Conservation (phyloP, 1,140 invertebrate genomes). For the Dreissena polymorpha region DNA sequence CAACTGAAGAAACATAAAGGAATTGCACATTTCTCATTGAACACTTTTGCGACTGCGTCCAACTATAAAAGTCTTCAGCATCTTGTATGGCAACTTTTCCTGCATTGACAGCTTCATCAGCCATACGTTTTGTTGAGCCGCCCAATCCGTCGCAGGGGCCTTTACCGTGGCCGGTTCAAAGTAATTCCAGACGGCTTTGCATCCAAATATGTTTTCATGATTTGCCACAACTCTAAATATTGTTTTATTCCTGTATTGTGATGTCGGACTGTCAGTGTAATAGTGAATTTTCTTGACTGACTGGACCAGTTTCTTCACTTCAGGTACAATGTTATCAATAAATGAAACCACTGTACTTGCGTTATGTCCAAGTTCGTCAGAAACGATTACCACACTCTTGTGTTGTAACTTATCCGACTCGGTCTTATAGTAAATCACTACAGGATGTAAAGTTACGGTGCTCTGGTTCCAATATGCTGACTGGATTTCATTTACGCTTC, state of each 20-base stretch:
- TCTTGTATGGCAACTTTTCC: constrained; percentile 43
- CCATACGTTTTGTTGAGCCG: no score
- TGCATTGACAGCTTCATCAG: no score
- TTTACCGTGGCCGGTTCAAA: constrained; percentile 50
- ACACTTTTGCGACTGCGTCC: constrained; percentile 36
- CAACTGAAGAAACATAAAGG: constrained; percentile 18
- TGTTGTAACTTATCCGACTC: constrained; percentile 2
- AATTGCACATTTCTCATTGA: constrained; percentile 30
- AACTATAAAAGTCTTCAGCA: constrained; percentile 10
- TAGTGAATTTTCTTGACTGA: constrained; percentile 38
- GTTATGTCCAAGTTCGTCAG: constrained; percentile 52
- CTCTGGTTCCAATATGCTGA: constrained; percentile 58
- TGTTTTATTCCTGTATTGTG: constrained; percentile 49
- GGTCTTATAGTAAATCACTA: constrained; percentile 45
- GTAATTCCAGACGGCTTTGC: constrained; percentile 46
- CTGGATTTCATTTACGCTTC: constrained; percentile 57
- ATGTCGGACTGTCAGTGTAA: constrained; percentile 49
- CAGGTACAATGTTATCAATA: constrained; percentile 26
- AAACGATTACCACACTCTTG: constrained; percentile 53
- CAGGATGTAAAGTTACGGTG: constrained; percentile 45
- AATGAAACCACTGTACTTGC: constrained; percentile 39
- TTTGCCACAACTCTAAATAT: constrained; percentile 47
- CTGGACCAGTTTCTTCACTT: constrained; percentile 25
- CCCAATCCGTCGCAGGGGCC: no score
- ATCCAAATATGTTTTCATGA: constrained; percentile 21